phyloP scores from a whole-genome alignment of 2,888 invertebrate genomes.

The Lasioglossum malachurum region DNA sequence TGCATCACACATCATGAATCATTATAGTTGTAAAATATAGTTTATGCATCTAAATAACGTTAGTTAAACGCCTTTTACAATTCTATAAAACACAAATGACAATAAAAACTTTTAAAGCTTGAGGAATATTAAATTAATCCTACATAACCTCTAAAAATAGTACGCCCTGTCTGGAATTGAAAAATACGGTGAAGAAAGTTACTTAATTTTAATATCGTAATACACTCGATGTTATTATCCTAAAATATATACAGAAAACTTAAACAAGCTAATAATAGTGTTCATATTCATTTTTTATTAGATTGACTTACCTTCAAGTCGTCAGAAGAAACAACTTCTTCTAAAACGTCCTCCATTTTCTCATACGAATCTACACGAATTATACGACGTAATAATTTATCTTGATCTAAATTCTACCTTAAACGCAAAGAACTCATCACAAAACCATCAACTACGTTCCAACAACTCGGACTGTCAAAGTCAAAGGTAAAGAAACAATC shows the following conservation, averaged over 20 bases:
- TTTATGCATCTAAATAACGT: background rate
- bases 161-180: background rate
- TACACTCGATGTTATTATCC: too few relatives aligned
- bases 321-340: constrained; percentile 92
- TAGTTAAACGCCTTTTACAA: background rate
- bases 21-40: background rate
- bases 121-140: background rate
- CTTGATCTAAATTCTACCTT: constrained; percentile 45
- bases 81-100: background rate
- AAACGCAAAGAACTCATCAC: constrained; percentile 48
- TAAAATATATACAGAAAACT: background rate
- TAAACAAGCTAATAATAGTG: background rate
- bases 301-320: constrained; percentile 90
- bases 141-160: constrained; percentile 39
- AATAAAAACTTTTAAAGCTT: background rate
- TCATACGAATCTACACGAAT: constrained; percentile 2
- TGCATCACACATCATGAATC: background rate
- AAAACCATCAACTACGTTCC: constrained; percentile 34
- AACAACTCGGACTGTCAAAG: constrained; percentile 51
- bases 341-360: constrained; percentile 92
- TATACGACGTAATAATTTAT: constrained; percentile 36
- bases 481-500: constrained; percentile 52
- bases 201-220: background rate
- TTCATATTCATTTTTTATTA: background rate
- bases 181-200: background rate